Evolutionary conservation across 2,888 invertebrate genomes (phyloP), one percentile per base, ranked within the genome.

Genomic region (Helobdella robusta): DNA sequence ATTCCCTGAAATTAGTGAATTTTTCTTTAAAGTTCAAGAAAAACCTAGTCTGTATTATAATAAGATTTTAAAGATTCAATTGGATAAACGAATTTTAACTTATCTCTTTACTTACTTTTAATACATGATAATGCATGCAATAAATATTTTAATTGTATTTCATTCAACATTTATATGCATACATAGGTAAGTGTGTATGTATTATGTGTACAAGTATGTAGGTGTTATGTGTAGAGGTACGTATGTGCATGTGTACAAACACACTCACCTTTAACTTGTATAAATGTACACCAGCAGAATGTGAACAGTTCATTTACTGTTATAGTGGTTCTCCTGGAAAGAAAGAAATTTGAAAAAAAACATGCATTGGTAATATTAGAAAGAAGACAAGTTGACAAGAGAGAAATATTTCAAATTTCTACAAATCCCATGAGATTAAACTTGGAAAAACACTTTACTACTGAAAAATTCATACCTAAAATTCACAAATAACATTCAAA

Each of bases 211-310:
- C n/a, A n/a, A n/a, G n/a, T n/a, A n/a, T n/a, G n/a, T n/a, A n/a
- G n/a, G n/a, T n/a, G n/a, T n/a, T n/a, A n/a, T n/a, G n/a, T n/a
- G n/a, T n/a, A n/a, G n/a, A n/a, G n/a, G n/a, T n/a, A n/a, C n/a
- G n/a, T n/a, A n/a, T n/a, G n/a, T n/a, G n/a, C n/a, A n/a, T n/a
- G n/a, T n/a, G n/a, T n/a, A n/a, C 6, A 50, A 40, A 11, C 40
- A 60, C 40, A 35, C 72, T 72, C 70, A 78, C 81, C 79, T 79
- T 81, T 81, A 18, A 91, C 87, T 77, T 89, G 88, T 40, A 93
- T 85, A 81, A 91, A 95, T 67, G 95, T 81, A 61, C 89, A 89
- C 95, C 95, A 97, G 72, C 89, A 87, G 76, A 94, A 91, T 76
- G 91, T 90, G 80, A 91, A 93, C 3, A 95, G 82, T 76, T 89